Conservation (phyloP, 2,113 vertebrate genomes). For the Carassius gibelio region DNA sequence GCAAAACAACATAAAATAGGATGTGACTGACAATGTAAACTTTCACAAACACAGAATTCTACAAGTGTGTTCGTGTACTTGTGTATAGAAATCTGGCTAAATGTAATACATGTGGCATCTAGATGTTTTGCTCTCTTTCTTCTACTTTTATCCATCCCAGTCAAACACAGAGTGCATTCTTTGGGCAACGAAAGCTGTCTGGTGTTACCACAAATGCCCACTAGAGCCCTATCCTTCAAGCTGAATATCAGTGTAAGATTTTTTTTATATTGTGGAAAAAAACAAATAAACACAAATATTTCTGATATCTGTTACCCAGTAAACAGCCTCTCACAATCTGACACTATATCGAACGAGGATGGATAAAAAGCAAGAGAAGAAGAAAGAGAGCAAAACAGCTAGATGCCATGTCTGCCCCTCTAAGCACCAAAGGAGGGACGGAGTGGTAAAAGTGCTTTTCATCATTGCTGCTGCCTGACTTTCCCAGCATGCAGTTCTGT, state of each 20-base stretch:
- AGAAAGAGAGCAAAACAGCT: constrained; percentile 20
- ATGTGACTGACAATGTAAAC: too few species aligned
- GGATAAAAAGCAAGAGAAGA: neutral
- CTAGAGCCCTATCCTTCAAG: neutral
- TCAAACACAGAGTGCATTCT: neutral
- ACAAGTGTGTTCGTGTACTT: too few species aligned
- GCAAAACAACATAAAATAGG: too few species aligned
- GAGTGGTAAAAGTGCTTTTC: constrained; percentile 49
- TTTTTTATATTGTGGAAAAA: neutral
- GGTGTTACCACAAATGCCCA: neutral
- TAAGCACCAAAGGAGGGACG: constrained; percentile 36
- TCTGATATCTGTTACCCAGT: constrained; percentile 34
- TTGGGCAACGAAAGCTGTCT: neutral
- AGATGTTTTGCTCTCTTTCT: neutral
- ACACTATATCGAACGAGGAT: neutral
- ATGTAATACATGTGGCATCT: neutral
- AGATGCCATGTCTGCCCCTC: constrained; percentile 19
- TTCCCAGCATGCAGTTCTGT: constrained; percentile 41
- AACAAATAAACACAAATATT: neutral
- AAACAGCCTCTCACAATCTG: constrained; percentile 9
- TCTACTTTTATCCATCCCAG: neutral
- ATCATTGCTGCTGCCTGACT: constrained; percentile 42
- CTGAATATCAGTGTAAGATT: neutral
- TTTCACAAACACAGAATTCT: too few species aligned
- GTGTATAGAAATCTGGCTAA: neutral